Evolutionary conservation across 2,113 vertebrate genomes (phyloP).

Genomic region (Vulpes ferrilata): DNA sequence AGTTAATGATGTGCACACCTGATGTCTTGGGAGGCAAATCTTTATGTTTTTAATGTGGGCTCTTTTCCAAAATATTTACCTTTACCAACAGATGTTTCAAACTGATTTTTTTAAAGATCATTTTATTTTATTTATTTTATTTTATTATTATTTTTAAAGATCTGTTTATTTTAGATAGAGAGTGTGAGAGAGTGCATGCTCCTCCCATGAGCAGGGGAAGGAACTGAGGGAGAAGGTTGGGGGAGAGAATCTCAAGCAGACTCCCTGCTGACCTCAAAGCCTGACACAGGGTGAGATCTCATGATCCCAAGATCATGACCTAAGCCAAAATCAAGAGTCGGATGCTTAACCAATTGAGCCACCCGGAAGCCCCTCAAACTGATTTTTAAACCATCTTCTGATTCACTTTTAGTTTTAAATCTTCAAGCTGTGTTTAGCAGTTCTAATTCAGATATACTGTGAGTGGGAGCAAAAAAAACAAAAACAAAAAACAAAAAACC

Average conservation of each 20-base stretch:
- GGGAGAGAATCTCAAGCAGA: background rate
- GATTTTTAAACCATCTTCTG: background rate
- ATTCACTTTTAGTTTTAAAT: conserved; percentile 57
- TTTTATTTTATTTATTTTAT: background rate
- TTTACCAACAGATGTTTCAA: background rate
- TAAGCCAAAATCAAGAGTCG: background rate
- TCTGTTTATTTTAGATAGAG: background rate
- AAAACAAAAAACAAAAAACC: too few species aligned
- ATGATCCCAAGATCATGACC: background rate
- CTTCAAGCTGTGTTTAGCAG: conserved; percentile 24
- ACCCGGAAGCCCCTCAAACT: background rate
- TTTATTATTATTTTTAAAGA: background rate
- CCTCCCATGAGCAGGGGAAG: background rate
- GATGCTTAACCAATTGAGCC: background rate
- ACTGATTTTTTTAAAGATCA: background rate
- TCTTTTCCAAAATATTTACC: conserved; percentile 28
- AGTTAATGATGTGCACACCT: background rate
- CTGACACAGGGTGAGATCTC: background rate
- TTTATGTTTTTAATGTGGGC: background rate
- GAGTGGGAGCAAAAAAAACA: background rate
- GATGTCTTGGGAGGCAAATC: background rate
- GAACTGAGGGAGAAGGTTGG: background rate
- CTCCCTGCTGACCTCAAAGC: background rate
- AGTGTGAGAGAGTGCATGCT: background rate
- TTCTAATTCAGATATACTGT: conserved; percentile 39